phyloP scores from a whole-genome alignment of 2,113 vertebrate species.

The Cryptoleucopteryx plumbea region DNA sequence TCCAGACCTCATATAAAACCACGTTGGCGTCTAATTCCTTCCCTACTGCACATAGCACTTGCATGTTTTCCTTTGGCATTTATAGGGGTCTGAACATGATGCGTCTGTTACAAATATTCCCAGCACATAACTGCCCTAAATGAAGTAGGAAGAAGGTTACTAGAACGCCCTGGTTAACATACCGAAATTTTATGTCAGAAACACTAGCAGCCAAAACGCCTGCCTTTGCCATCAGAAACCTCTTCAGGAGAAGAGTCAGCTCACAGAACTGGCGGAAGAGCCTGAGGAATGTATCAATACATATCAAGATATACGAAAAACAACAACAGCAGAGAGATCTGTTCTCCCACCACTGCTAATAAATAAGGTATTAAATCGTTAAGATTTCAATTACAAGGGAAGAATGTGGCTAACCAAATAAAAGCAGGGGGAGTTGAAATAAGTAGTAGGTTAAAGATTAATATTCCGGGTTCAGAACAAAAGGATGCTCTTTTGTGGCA shows the following conservation, averaged over 20 bases:
- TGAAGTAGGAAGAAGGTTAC: background rate
- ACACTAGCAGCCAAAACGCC: background rate
- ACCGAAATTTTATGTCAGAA: background rate
- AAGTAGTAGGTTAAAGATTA: constrained; percentile 80
- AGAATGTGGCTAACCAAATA: constrained; percentile 59
- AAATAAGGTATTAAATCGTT: constrained; percentile 68
- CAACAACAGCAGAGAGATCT: constrained; percentile 8
- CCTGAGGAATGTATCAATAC: constrained; percentile 20
- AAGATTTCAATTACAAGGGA: constrained; percentile 71
- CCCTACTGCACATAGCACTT: background rate
- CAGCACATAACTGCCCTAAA: background rate
- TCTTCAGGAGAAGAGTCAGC: background rate
- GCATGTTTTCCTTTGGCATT: background rate
- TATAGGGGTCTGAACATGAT: background rate
- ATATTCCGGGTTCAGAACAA: constrained; percentile 78
- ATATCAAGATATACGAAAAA: constrained; percentile 33
- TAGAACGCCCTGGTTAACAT: background rate
- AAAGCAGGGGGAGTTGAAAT: constrained; percentile 59
- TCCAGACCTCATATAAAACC: constrained; percentile 2
- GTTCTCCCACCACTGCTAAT: background rate
- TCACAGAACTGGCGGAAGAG: background rate
- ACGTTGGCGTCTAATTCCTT: background rate
- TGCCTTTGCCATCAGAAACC: background rate
- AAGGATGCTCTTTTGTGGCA: constrained; percentile 82
- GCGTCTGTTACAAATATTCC: background rate